phyloP scores from a whole-genome alignment of 2,113 vertebrate genomes.

The Pandion haliaetus region DNA sequence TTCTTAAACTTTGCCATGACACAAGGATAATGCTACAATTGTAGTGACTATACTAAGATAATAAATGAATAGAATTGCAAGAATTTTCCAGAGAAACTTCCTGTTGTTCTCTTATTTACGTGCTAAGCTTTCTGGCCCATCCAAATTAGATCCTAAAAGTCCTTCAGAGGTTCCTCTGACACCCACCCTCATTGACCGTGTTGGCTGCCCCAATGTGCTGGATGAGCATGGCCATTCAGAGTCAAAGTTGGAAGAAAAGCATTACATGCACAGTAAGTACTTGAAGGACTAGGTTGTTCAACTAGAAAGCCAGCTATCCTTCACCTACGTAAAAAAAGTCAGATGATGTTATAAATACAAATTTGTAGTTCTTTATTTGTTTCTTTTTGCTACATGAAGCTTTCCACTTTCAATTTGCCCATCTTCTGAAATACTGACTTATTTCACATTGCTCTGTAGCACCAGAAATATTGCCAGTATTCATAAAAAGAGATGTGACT shows the following conservation, averaged over 20 bases:
- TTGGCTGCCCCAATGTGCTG: not conserved
- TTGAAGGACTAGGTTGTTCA: not conserved
- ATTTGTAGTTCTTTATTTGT: not conserved
- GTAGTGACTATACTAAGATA: not conserved
- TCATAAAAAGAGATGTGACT: not conserved
- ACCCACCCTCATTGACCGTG: not conserved
- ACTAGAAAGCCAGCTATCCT: not conserved
- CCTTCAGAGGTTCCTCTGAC: not conserved
- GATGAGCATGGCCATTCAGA: not conserved
- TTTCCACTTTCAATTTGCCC: not conserved
- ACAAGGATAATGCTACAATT: not conserved
- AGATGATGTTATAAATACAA: not conserved
- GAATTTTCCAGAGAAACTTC: not conserved
- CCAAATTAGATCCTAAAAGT: not conserved
- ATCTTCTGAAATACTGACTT: not conserved
- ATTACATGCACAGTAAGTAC: not conserved
- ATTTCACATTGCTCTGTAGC: not conserved
- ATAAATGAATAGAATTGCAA: not conserved
- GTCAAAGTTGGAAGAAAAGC: not conserved
- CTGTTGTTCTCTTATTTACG: not conserved
- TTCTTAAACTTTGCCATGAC: not conserved
- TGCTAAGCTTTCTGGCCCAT: not conserved
- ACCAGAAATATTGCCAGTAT: not conserved
- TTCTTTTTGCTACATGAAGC: not conserved
- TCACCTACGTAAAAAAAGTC: not conserved